Percentiles rank a stretch among this genome's conserved stretches.
Evolutionary conservation across 2,797 vertebrate species (phyloP).

Genomic region (Anolis apletophallus): DNA sequence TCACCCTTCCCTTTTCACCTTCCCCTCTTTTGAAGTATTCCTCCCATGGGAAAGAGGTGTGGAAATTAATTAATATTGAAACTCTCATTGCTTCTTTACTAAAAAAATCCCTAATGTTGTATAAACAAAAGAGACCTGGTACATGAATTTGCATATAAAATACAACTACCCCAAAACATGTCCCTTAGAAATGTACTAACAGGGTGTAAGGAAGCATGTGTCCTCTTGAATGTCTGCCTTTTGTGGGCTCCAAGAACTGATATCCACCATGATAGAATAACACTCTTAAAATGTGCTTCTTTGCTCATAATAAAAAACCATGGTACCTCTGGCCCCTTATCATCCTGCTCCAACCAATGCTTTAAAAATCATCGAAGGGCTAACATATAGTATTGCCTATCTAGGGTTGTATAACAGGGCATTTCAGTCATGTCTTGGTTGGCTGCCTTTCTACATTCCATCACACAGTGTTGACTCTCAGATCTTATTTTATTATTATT

Average conservation of each 20-base stretch:
- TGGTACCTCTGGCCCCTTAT: not conserved
- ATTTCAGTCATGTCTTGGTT: constrained; percentile 44
- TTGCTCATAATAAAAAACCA: constrained; percentile 30
- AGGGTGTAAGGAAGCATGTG: not conserved
- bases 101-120: not conserved
- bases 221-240: constrained; percentile 22
- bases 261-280: not conserved
- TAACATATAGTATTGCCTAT: not conserved
- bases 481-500: constrained; percentile 65
- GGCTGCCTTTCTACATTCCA: constrained; percentile 59
- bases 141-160: not conserved
- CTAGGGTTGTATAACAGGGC: not conserved
- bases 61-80: not conserved
- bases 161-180: not conserved
- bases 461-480: constrained; percentile 61
- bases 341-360: not conserved
- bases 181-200: not conserved
- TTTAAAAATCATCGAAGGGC: constrained; percentile 3
- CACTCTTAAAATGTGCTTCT: constrained; percentile 17
- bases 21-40: not conserved
- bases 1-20: not conserved
- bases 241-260: not conserved
- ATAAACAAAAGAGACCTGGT: not conserved
- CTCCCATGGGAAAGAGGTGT: not conserved
- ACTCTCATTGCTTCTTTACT: not conserved